Base-by-base conservation (phyloP, 2,797 vertebrate genomes). In the Melanotaenia nigrans region DNA sequence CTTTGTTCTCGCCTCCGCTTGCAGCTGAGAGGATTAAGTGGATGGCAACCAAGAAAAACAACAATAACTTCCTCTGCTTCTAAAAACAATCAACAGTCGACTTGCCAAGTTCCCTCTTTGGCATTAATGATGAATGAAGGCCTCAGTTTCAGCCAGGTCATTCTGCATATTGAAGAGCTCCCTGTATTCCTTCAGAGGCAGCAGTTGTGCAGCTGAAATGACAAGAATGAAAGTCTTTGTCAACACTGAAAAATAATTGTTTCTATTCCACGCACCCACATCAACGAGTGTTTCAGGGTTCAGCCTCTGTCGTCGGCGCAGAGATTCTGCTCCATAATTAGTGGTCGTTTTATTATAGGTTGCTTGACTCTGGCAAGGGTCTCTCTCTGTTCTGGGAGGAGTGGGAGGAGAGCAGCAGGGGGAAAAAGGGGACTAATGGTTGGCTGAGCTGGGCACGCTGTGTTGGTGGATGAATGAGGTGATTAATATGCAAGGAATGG, bases 401-500 rank as follows among this genome's bases (percentile, higher is more conserved):
- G 77, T 65, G 77, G 78, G 75, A 84, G 79, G 28, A 82, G 40
- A 77, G 71, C 65, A 77, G 67, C 33, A 56, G 61, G 72, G 71
- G 67, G 80, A 83, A 84, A 85, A 88, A 30, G 89, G 68, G 83
- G 76, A 75, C 85, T 89, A 83, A 90, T 89, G 90, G 88, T 85
- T 89, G 84, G 86, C 83, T 68, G 54, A 45, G 78, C 77, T 80
- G 79, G 8, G 68, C 71, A 78, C 45, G 57, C 86, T 72, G 71
- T 53, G 20, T 79, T 40, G 80, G 73, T 81, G 81, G 78, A 81
- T 92, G 89, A 90, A 92, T 88, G 68, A 77, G 71, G 75, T 38
- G 79, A 84, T 93, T 93, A 90, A 89, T 86, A 93, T 93, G 88
- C 90, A 91, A 83, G 88, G 87, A 90, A 85, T 91, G 90, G 79